Percentiles rank a stretch among this genome's conserved stretches.
These are phyloP conservation scores for Tetramorium alpestre DNA, from an alignment of 1,140 invertebrate species.

Conservation along the genomic window DNA sequence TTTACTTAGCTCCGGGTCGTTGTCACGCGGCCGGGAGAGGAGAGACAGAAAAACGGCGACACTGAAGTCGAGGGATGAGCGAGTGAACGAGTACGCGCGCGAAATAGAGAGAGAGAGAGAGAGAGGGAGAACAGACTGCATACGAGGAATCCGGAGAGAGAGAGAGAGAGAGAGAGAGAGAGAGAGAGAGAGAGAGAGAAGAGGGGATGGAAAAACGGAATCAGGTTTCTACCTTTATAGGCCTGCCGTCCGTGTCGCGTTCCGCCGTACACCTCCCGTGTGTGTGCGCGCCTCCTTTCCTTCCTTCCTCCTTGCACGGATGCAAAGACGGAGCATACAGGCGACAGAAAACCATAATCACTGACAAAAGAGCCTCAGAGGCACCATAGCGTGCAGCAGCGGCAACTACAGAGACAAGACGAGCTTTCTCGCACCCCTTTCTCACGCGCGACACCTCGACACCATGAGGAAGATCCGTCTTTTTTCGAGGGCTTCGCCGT, in stretches of 20 bases:
- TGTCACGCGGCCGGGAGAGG: constrained; percentile 28
- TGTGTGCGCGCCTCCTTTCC: constrained; percentile 30
- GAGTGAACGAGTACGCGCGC: not conserved
- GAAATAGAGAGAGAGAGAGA: not conserved
- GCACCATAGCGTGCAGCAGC: constrained; percentile 61
- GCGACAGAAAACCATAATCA: constrained; percentile 74
- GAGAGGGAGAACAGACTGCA: not conserved
- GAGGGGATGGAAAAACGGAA: constrained; percentile 69
- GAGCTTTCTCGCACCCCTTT: constrained; percentile 71
- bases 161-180: constrained; percentile 16
- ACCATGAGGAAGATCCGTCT: constrained; percentile 53
- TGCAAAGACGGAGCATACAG: constrained; percentile 36
- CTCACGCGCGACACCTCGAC: constrained; percentile 71
- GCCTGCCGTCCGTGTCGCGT: not conserved
- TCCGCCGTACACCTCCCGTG: constrained; percentile 28
- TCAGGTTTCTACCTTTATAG: constrained; percentile 63
- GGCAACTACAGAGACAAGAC: constrained; percentile 62
- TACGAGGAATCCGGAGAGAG: constrained; percentile 3
- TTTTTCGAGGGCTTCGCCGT: constrained; percentile 42
- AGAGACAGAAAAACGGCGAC: constrained; percentile 48
- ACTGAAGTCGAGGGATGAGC: constrained; percentile 14
- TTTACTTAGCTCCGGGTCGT: constrained; percentile 63
- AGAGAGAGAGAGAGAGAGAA: constrained; percentile 19
- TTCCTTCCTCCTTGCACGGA: constrained; percentile 45
- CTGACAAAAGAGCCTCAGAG: constrained; percentile 65